These are phyloP conservation scores for Anneissia japonica DNA, from an alignment of 35 echinoderm and acorn worm species.

Conservation along the genomic window DNA sequence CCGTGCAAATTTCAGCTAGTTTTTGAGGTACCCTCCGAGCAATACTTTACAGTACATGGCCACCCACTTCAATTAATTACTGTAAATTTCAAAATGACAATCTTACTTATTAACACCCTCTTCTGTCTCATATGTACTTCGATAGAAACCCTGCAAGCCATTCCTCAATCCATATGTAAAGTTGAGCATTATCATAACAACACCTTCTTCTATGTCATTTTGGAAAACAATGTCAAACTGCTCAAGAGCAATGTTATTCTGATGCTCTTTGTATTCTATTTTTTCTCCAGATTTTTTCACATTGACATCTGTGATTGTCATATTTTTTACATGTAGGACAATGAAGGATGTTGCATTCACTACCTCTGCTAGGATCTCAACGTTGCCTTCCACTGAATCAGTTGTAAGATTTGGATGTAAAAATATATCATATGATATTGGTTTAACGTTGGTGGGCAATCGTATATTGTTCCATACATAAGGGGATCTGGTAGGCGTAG, in stretches of 20 bases:
- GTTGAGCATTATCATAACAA: slow-evolving; percentile 6
- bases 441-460: slow-evolving; percentile 45
- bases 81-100: not conserved
- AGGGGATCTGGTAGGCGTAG: slow-evolving; percentile 3
- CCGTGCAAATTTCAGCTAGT: too few species aligned
- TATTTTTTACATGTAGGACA: slow-evolving; percentile 59
- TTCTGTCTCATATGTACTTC: slow-evolving; percentile 48
- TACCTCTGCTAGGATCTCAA: slow-evolving; percentile 22
- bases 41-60: too few species aligned
- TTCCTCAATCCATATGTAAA: slow-evolving; percentile 48
- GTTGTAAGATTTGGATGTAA: slow-evolving; percentile 63
- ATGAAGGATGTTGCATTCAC: slow-evolving; percentile 18
- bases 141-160: slow-evolving; percentile 60
- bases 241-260: slow-evolving; percentile 21
- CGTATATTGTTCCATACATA: slow-evolving; percentile 68
- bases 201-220: slow-evolving; percentile 7
- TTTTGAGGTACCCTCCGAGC: too few species aligned
- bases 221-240: slow-evolving; percentile 39
- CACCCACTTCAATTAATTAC: too few species aligned
- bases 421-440: slow-evolving; percentile 53
- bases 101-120: slow-evolving; percentile 44
- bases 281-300: not conserved
- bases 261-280: not conserved
- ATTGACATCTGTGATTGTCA: slow-evolving; percentile 30
- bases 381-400: slow-evolving; percentile 23